Percentiles rank a stretch among this genome's conserved stretches.
Evolutionary conservation across 2,888 invertebrate genomes (phyloP).

Genomic region (Idaea straminata): DNA sequence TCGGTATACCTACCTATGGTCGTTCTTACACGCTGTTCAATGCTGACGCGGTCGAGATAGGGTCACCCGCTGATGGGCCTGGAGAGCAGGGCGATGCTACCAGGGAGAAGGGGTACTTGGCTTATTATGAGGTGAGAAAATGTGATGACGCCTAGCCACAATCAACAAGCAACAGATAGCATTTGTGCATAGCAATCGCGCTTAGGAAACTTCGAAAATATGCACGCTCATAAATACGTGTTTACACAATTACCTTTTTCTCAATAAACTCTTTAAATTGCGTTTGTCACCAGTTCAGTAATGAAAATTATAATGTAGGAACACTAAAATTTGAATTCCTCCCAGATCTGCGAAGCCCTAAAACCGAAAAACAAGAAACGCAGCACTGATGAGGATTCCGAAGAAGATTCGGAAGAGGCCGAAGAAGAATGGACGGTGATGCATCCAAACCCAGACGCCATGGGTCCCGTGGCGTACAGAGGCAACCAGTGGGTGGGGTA

Average conservation of each 20-base stretch:
- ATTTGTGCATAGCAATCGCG: too few relatives aligned
- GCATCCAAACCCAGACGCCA: conserved; percentile 88
- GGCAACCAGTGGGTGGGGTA: conserved; percentile 97
- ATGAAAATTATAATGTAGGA: background rate
- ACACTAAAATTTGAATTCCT: background rate
- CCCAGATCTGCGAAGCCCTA: conserved; percentile 91
- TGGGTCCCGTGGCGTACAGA: conserved; percentile 92
- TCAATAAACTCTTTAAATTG: background rate
- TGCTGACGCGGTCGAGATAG: conserved; percentile 90
- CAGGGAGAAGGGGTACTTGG: conserved; percentile 94
- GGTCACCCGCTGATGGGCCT: conserved; percentile 93
- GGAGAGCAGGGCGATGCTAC: conserved; percentile 95
- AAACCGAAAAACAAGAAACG: conserved; percentile 62
- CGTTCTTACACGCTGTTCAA: conserved; percentile 94
- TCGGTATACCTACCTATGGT: conserved; percentile 95
- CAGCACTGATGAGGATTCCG: conserved; percentile 52
- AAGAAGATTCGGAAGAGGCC: conserved; percentile 79
- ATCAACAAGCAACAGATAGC: too few relatives aligned
- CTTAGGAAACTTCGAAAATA: too few relatives aligned
- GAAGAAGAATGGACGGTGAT: conserved; percentile 87
- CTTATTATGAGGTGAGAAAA: conserved; percentile 90
- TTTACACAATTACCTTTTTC: too few relatives aligned
- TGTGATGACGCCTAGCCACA: too few relatives aligned
- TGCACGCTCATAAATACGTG: too few relatives aligned
- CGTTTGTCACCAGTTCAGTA: background rate